Percentiles rank a stretch among this genome's conserved stretches.
Evolutionary conservation across 2,797 vertebrate species (phyloP).

Genomic region (Tachyglossus aculeatus): DNA sequence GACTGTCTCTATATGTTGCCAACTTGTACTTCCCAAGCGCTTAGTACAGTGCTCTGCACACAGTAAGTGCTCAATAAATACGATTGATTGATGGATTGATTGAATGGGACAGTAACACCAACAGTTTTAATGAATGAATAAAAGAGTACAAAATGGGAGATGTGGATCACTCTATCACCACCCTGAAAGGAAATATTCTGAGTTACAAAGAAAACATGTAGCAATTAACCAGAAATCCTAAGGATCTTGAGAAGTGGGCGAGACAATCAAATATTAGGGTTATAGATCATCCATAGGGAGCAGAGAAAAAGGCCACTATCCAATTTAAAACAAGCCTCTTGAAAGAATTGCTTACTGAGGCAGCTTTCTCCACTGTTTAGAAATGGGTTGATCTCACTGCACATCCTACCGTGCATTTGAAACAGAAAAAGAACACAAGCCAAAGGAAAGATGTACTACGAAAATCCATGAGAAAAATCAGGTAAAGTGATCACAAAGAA

Average conservation of each 20-base stretch:
- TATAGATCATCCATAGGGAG: neutral
- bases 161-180: neutral
- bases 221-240: constrained; percentile 5
- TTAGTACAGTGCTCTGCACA: neutral
- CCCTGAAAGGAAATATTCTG: neutral
- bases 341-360: neutral
- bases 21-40: no score
- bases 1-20: no score
- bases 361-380: neutral
- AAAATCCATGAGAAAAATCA: no score
- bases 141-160: neutral
- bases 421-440: neutral
- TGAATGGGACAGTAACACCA: neutral
- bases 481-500: no score
- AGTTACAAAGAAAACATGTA: neutral
- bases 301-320: neutral
- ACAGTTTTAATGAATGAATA: neutral
- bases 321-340: neutral
- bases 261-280: neutral
- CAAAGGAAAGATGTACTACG: no score
- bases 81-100: no score
- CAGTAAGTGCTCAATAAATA: neutral
- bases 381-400: neutral
- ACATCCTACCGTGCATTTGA: neutral
- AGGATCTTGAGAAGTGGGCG: neutral